Conservation (phyloP, 2,888 invertebrate species). For the Hyposoter didymator region DNA sequence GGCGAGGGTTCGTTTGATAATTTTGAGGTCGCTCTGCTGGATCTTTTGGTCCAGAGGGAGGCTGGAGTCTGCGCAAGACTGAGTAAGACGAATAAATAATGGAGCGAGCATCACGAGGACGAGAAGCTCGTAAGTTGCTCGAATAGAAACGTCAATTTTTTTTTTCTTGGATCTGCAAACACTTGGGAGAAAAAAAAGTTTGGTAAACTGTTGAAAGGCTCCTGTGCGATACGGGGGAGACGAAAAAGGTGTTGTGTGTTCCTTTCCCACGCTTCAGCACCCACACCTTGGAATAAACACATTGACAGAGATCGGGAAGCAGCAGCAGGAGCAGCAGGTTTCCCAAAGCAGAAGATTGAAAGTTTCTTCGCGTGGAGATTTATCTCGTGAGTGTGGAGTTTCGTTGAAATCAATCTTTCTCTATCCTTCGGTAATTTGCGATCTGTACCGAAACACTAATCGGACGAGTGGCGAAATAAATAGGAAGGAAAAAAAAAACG, state of each 20-base stretch:
- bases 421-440: constrained; percentile 37
- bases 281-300: constrained; percentile 50
- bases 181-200: neutral
- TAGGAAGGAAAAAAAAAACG: constrained; percentile 35
- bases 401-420: constrained; percentile 57
- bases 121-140: constrained; percentile 3
- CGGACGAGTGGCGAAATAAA: constrained; percentile 29
- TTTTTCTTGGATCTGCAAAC: constrained; percentile 11
- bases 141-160: neutral
- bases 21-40: constrained; percentile 26
- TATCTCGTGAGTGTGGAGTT: constrained; percentile 27
- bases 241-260: constrained; percentile 41
- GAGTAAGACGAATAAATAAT: neutral
- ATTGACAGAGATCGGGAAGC: constrained; percentile 13
- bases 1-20: constrained; percentile 45
- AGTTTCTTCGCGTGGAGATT: constrained; percentile 3
- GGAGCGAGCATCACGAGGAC: neutral
- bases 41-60: constrained; percentile 6
- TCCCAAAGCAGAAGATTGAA: neutral
- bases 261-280: constrained; percentile 72
- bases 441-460: constrained; percentile 29
- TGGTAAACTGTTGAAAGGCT: constrained; percentile 30
- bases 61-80: constrained; percentile 8
- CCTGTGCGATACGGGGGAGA: neutral
- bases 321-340: no score